A percentile compares a stretch with the other conserved stretches of the same genome.
Conservation (phyloP, 2,888 invertebrate species). For the Pediacus dermestoides region DNA sequence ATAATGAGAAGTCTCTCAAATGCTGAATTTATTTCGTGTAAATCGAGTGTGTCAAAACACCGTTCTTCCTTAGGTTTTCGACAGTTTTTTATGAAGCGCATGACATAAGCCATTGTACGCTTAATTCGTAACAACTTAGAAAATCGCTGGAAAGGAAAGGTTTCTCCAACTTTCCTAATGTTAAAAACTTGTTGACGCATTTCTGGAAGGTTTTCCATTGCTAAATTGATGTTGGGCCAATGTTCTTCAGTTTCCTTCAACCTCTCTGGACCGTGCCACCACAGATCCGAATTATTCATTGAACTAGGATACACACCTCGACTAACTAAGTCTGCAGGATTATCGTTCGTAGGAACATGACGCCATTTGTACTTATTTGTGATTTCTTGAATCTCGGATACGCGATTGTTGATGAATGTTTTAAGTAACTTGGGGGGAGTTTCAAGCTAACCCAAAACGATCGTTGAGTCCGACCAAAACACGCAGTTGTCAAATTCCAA, state of each 20-base stretch:
- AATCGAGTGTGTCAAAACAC: no score
- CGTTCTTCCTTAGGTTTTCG: no score
- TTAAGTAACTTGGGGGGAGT: constrained; percentile 19
- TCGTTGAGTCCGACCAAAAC: constrained; percentile 26
- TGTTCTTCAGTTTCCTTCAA: constrained; percentile 6
- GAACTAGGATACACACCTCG: constrained; percentile 16
- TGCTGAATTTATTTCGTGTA: constrained; percentile 11
- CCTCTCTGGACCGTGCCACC: constrained; percentile 23
- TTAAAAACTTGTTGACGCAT: not conserved
- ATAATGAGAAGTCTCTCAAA: constrained; percentile 7
- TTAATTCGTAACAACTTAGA: no score
- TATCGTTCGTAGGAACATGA: constrained; percentile 22
- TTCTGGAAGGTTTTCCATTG: constrained; percentile 2
- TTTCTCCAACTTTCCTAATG: not conserved
- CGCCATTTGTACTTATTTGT: constrained; percentile 15
- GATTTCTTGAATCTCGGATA: constrained; percentile 22
- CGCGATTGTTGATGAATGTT: constrained; percentile 23
- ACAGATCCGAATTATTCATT: constrained; percentile 13
- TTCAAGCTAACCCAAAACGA: constrained; percentile 22
- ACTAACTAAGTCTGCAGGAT: constrained; percentile 23
- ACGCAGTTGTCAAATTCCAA: constrained; percentile 8
- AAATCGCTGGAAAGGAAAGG: constrained; percentile 5
- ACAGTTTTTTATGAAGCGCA: no score
- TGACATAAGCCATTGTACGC: no score
- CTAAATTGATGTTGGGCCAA: no score